These are phyloP conservation scores for Drosophila watanabei DNA, from an alignment of 1,140 invertebrate genomes.

Conservation along the genomic window DNA sequence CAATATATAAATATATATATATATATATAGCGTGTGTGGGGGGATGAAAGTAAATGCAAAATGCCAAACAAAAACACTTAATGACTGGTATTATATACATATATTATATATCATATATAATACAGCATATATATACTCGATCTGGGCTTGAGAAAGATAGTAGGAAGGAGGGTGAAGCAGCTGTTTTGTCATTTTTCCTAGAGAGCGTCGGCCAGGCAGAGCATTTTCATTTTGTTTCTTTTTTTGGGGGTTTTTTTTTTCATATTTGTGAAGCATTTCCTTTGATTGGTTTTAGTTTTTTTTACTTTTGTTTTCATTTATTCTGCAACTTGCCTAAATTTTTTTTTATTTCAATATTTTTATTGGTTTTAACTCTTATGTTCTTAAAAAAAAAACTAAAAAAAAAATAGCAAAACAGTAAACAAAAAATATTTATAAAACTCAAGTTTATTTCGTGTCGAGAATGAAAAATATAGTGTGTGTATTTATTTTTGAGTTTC, in stretches of 20 bases:
- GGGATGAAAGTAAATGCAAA: conserved; percentile 30
- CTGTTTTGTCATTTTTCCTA: conserved; percentile 23
- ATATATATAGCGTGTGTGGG: conserved; percentile 7
- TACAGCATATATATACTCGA: conserved; percentile 22
- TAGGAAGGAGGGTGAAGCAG: conserved; percentile 33
- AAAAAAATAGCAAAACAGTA: background rate
- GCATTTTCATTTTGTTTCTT: conserved; percentile 11
- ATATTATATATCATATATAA: conserved; percentile 22
- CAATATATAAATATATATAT: conserved; percentile 46
- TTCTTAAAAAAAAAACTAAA: conserved; percentile 10
- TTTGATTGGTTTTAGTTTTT: conserved; percentile 27
- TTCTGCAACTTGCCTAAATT: conserved; percentile 23
- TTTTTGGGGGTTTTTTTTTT: background rate
- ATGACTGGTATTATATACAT: conserved; percentile 5
- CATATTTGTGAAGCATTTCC: conserved; percentile 26
- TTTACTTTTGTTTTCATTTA: background rate
- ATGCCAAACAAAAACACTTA: conserved; percentile 38
- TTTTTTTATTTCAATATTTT: conserved; percentile 6
- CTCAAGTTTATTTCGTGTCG: conserved; percentile 18
- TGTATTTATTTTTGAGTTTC: background rate
- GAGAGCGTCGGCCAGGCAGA: conserved; percentile 46
- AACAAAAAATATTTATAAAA: conserved; percentile 1
- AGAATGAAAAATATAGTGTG: conserved; percentile 8
- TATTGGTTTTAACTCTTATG: conserved; percentile 13
- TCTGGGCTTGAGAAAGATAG: conserved; percentile 15